Evolutionary conservation across 2,113 vertebrate genomes (phyloP).

Genomic region (Nematolebias whitei): DNA sequence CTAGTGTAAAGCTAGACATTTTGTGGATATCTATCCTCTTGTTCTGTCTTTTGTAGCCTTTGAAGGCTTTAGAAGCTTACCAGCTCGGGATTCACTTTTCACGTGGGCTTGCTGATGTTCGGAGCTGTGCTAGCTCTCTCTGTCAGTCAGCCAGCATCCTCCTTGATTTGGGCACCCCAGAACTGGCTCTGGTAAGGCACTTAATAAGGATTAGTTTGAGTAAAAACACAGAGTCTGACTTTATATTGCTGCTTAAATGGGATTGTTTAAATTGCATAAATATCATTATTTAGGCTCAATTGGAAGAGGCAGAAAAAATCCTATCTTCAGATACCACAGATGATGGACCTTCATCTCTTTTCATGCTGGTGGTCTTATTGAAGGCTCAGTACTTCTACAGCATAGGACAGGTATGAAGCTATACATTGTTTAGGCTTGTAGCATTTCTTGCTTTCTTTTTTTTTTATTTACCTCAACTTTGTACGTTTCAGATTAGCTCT

Average conservation of each 20-base stretch:
- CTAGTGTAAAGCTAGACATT: background rate
- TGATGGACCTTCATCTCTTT: conserved; percentile 73
- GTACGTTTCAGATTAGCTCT: conserved; percentile 74
- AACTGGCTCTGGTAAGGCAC: conserved; percentile 82
- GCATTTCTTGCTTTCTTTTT: background rate
- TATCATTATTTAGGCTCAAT: conserved; percentile 59
- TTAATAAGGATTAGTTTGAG: background rate
- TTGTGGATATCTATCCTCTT: background rate
- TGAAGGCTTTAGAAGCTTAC: conserved; percentile 85
- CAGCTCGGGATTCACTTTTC: conserved; percentile 75
- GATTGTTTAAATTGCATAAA: background rate
- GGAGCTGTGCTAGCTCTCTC: conserved; percentile 67
- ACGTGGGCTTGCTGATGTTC: conserved; percentile 67
- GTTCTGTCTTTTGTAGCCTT: conserved; percentile 75
- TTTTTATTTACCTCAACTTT: background rate
- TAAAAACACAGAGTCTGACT: background rate
- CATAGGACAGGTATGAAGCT: conserved; percentile 71
- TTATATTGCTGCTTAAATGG: background rate
- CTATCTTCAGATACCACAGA: conserved; percentile 50
- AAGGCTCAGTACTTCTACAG: conserved; percentile 81
- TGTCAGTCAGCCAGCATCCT: conserved; percentile 84
- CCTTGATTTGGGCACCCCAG: conserved; percentile 81
- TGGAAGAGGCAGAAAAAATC: conserved; percentile 78
- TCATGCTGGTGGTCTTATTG: conserved; percentile 75
- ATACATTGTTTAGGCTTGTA: background rate